Evolutionary conservation across 92 coral and sea anemone species (phyloP).

Genomic region (Palythoa grandiflora): DNA sequence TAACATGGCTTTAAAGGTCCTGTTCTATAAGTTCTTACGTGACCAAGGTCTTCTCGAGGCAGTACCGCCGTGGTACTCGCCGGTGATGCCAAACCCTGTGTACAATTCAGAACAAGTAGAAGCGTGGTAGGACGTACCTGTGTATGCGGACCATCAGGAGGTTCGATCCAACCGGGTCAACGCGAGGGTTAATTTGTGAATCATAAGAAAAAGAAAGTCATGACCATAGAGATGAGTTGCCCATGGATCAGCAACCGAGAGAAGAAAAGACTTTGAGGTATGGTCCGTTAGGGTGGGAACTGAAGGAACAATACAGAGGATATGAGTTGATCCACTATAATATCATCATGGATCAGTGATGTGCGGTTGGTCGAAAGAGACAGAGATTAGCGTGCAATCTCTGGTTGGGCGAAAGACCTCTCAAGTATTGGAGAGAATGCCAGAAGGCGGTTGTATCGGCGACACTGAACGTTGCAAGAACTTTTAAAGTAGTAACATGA

Average conservation of each 20-base stretch:
- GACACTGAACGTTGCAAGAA: too few relatives aligned
- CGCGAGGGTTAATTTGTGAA: background rate
- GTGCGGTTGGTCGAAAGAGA: too few relatives aligned
- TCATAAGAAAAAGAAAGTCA: slow-evolving; percentile 6
- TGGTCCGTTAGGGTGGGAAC: too few relatives aligned
- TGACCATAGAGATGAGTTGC: slow-evolving; percentile 29
- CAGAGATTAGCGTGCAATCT: too few relatives aligned
- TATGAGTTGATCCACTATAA: too few relatives aligned
- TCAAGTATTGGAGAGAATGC: too few relatives aligned
- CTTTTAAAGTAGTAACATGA: too few relatives aligned
- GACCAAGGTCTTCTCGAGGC: slow-evolving; percentile 44
- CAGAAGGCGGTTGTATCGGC: too few relatives aligned
- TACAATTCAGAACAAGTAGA: slow-evolving; percentile 55
- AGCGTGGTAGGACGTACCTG: slow-evolving; percentile 45
- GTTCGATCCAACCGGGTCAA: slow-evolving; percentile 41
- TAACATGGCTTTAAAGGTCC: slow-evolving; percentile 50
- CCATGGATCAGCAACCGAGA: slow-evolving; percentile 11
- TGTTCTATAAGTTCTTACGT: slow-evolving; percentile 43
- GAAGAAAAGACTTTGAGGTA: too few relatives aligned
- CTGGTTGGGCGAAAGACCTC: too few relatives aligned
- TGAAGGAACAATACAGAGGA: too few relatives aligned
- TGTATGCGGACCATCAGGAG: slow-evolving; percentile 40
- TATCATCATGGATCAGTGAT: too few relatives aligned
- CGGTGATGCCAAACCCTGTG: slow-evolving; percentile 49
- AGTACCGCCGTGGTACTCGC: slow-evolving; percentile 58